Evolutionary conservation across 2,888 invertebrate genomes (phyloP), one percentile per base, ranked within the genome.

Genomic region (Formica aserva): DNA sequence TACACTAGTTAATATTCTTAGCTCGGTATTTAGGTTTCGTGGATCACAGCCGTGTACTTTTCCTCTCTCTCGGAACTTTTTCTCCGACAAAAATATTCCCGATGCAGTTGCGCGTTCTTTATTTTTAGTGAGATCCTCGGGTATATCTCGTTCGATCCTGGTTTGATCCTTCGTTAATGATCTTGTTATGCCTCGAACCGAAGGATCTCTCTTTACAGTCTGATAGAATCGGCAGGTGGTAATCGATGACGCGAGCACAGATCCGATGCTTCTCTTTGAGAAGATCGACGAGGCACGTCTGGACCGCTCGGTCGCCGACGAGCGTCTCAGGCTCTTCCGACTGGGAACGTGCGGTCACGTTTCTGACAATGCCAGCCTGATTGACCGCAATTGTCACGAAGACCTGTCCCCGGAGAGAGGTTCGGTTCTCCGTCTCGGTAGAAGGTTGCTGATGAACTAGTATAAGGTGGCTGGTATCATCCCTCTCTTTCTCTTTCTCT

Each of bases 291-390:
- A 71, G 63, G 72, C 74, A 80, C 78, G 78, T 80, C 78, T 80
- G 60, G 78, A 83, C 69, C 82, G 83, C 48, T 69, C 82, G 69
- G 52, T 55, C 82, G 82, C 83, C 83, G 82, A 72, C 66, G 83
- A 82, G 72, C 72, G 66, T 82, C 83, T 82, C 75, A 62, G 26
- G 11, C 81, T 81, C 81, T 77, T 81, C 60, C 80, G 67, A 80
- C 80, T 78, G 48, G 57, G 67, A 83, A 78, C 62, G 67, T 67
- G 57, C 60, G 66, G 80, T 78, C 78, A 66, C 78, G 82, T 67
- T 78, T 81, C 80, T 66, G 67, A 83, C 80, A 83, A 60, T 80
- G 62, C 78, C 82, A 81, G 78, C 35, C 81, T 81, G 81, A 78
- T 82, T 77, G 80, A 78, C 65, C 80, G 45, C 82, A 78, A 66